Percentiles rank a stretch among this genome's conserved stretches.
These are phyloP conservation scores for Camptogramma bilineatum DNA, from an alignment of 2,888 invertebrate genomes.

Conservation along the genomic window DNA sequence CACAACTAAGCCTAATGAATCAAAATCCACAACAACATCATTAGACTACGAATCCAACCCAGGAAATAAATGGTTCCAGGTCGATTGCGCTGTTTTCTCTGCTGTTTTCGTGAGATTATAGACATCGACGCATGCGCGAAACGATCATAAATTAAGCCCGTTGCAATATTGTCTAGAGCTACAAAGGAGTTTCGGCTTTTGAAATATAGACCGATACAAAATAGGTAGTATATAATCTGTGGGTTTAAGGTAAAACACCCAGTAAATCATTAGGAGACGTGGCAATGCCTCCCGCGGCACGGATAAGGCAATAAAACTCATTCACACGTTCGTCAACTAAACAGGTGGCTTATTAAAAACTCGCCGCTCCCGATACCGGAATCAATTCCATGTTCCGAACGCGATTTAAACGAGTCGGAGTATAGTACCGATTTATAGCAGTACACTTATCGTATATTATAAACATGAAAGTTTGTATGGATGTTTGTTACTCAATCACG, in stretches of 20 bases:
- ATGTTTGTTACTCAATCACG: no score
- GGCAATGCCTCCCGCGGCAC: slow-evolving; percentile 70
- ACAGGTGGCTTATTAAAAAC: slow-evolving; percentile 83
- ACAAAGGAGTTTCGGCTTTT: slow-evolving; percentile 31
- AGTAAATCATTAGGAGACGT: slow-evolving; percentile 78
- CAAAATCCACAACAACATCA: slow-evolving; percentile 39
- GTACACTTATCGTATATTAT: not conserved
- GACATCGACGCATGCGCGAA: slow-evolving; percentile 31
- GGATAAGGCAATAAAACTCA: slow-evolving; percentile 82
- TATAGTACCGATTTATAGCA: slow-evolving; percentile 5
- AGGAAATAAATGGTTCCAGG: slow-evolving; percentile 35
- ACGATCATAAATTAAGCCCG: slow-evolving; percentile 36
- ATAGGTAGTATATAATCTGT: slow-evolving; percentile 24
- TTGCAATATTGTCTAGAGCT: slow-evolving; percentile 32
- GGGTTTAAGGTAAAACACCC: slow-evolving; percentile 38
- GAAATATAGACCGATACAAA: slow-evolving; percentile 30
- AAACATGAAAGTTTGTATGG: no score
- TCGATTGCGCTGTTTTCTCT: slow-evolving; percentile 35
- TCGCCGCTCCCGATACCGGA: slow-evolving; percentile 52
- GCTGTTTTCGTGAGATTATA: slow-evolving; percentile 32
- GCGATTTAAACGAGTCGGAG: slow-evolving; percentile 50
- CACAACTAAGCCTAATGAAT: slow-evolving; percentile 30
- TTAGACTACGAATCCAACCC: slow-evolving; percentile 38
- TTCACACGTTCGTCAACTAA: slow-evolving; percentile 83
- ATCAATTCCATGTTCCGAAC: slow-evolving; percentile 64